phyloP scores from a whole-genome alignment of 2,113 vertebrate species.

The Cricetomys ansorgei region DNA sequence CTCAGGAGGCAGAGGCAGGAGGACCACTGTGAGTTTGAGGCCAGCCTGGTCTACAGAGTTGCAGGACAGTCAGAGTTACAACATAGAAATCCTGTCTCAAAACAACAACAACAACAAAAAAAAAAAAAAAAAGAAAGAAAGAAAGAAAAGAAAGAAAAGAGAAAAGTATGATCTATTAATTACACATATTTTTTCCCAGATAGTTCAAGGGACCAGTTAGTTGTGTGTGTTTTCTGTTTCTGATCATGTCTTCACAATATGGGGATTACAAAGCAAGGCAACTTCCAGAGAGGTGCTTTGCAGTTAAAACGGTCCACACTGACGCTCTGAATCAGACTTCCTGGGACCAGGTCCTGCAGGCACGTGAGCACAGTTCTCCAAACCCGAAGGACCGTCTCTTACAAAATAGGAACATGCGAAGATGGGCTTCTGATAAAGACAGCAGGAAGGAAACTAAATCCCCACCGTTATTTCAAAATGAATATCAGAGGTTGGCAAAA shows the following conservation, averaged over 20 bases:
- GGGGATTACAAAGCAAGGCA: not conserved
- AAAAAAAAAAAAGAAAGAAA: too few relatives aligned
- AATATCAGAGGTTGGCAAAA: not conserved
- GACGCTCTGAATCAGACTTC: not conserved
- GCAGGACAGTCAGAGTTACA: too few relatives aligned
- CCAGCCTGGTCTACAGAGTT: too few relatives aligned
- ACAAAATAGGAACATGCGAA: too few relatives aligned
- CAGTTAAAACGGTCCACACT: not conserved
- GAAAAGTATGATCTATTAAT: not conserved
- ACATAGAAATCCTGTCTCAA: too few relatives aligned
- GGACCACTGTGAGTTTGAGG: too few relatives aligned
- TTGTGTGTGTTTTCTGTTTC: not conserved
- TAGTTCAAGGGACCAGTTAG: not conserved
- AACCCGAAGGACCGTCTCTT: rapidly evolving
- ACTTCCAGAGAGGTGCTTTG: not conserved
- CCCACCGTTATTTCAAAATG: not conserved
- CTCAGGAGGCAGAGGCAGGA: too few relatives aligned
- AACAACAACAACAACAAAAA: too few relatives aligned
- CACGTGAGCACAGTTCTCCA: too few relatives aligned
- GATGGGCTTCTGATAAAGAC: not conserved
- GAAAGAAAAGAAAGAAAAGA: conserved; percentile 41
- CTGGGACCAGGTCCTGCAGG: not conserved
- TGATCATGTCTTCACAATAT: not conserved
- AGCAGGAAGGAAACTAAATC: not conserved
- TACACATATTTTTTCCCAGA: not conserved